Evolutionary conservation across 2,888 invertebrate species (phyloP).

Genomic region (Chalcis sispes): DNA sequence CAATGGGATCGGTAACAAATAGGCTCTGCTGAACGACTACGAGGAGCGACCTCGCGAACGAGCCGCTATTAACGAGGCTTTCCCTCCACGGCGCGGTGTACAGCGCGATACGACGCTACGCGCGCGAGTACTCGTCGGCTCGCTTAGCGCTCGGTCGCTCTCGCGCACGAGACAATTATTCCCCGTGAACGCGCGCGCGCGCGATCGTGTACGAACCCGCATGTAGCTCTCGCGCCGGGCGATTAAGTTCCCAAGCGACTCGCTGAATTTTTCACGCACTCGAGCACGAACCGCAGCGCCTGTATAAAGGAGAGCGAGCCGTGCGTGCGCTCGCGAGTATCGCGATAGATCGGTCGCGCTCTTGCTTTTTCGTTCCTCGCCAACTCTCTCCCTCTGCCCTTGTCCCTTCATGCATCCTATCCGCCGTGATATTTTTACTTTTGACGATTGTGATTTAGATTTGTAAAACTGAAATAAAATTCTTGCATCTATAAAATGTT

Average conservation of each 20-base stretch:
- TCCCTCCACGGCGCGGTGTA: background rate
- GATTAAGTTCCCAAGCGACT: conserved; percentile 66
- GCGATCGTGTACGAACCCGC: conserved; percentile 59
- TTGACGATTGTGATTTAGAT: no score
- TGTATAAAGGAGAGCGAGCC: conserved; percentile 7
- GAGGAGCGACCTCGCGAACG: background rate
- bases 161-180: conserved; percentile 20
- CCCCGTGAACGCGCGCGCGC: conserved; percentile 5
- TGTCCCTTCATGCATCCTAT: no score
- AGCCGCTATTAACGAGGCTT: background rate
- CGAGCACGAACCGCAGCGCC: background rate
- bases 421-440: no score
- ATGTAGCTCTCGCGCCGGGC: conserved; percentile 64
- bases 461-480: no score
- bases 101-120: no score
- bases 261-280: conserved; percentile 41
- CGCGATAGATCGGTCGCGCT: background rate
- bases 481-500: no score
- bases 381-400: no score
- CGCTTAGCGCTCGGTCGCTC: background rate
- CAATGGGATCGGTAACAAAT: no score
- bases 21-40: no score
- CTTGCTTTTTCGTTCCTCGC: background rate
- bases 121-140: no score
- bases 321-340: background rate